These are phyloP conservation scores for Melanitta fusca DNA, from an alignment of 2,797 vertebrate genomes.

Conservation along the genomic window DNA sequence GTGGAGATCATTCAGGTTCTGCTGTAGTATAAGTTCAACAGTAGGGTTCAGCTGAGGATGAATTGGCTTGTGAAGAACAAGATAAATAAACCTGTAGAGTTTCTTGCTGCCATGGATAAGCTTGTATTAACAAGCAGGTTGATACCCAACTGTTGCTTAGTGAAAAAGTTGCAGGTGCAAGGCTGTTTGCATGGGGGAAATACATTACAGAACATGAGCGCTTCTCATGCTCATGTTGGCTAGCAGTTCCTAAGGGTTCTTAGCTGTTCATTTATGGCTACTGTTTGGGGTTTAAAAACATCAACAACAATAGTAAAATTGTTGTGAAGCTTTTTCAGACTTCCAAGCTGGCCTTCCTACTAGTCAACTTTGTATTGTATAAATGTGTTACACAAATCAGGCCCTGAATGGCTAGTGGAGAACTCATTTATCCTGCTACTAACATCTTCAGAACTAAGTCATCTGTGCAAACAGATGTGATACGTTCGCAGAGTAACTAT, in stretches of 20 bases:
- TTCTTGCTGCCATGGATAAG: neutral
- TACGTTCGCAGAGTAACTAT: neutral
- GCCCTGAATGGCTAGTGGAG: neutral
- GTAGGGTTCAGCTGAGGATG: neutral
- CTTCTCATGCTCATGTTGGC: neutral
- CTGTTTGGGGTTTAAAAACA: neutral
- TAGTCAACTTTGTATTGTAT: neutral
- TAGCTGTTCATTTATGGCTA: neutral
- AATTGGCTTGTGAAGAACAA: neutral
- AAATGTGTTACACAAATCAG: neutral
- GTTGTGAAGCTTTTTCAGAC: neutral
- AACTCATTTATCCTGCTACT: neutral
- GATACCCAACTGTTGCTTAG: neutral
- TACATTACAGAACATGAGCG: neutral
- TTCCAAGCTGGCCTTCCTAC: neutral
- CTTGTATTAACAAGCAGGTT: slow-evolving; percentile 10
- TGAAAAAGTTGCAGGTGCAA: slow-evolving; percentile 12
- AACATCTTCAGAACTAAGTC: neutral
- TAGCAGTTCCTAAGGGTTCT: neutral
- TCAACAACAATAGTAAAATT: neutral
- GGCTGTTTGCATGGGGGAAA: neutral
- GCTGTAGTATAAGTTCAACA: neutral
- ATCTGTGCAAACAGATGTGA: neutral
- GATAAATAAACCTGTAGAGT: neutral
- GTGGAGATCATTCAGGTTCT: neutral